A percentile compares a stretch with the other conserved stretches of the same genome.
These are phyloP conservation scores for Dasysyrphus tricinctus DNA, from an alignment of 2,888 invertebrate species.

Conservation along the genomic window DNA sequence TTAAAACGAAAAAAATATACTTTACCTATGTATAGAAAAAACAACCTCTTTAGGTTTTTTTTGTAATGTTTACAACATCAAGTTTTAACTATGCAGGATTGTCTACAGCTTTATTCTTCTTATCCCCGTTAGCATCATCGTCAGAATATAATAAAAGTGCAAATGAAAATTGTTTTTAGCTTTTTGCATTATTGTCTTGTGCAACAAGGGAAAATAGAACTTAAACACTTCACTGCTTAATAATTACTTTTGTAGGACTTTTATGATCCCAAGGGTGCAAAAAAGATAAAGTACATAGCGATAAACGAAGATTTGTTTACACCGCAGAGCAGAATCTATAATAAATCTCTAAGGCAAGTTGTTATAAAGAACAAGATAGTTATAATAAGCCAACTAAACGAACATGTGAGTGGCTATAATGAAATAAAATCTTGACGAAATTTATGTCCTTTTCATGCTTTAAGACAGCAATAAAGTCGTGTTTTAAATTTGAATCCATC, in stretches of 20 bases:
- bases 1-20: too few species aligned
- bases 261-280: constrained; percentile 4
- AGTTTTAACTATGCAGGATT: not conserved
- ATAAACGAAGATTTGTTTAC: constrained; percentile 14
- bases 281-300: not conserved
- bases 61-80: too few species aligned
- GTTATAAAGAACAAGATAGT: constrained; percentile 39
- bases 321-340: not conserved
- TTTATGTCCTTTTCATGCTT: constrained; percentile 16
- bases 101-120: not conserved
- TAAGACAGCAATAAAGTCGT: not conserved
- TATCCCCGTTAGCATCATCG: not conserved
- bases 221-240: not conserved
- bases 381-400: constrained; percentile 43
- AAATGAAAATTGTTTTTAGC: constrained; percentile 15
- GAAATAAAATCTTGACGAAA: constrained; percentile 47
- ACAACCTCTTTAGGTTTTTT: too few species aligned
- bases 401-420: constrained; percentile 62
- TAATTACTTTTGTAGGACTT: constrained; percentile 17
- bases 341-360: not conserved
- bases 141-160: not conserved
- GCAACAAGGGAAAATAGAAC: not conserved
- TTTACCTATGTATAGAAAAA: too few species aligned
- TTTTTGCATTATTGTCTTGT: not conserved
- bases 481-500: constrained; percentile 1